Percentiles rank a stretch among this genome's conserved stretches.
Conservation (phyloP, 2,888 invertebrate genomes). For the Caenorhabditis sinica region DNA sequence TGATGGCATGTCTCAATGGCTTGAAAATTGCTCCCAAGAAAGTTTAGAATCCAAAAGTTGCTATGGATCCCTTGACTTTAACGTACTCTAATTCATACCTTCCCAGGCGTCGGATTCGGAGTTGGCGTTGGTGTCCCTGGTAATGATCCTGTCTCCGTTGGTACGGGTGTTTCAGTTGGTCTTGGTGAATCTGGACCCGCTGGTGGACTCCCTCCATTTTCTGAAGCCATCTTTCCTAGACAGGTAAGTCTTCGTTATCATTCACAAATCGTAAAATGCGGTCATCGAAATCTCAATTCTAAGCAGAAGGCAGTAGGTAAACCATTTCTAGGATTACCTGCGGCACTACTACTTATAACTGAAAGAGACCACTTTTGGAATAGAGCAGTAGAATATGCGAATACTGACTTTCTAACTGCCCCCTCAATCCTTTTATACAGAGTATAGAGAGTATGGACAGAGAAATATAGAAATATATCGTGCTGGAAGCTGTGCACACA, state of each 20-base stretch:
- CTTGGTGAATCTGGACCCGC: slow-evolving; percentile 76
- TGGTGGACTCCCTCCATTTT: slow-evolving; percentile 72
- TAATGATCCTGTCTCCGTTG: slow-evolving; percentile 77
- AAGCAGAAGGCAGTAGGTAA: slow-evolving; percentile 72
- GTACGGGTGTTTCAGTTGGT: slow-evolving; percentile 71
- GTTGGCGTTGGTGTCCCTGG: slow-evolving; percentile 75
- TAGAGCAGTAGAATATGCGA: slow-evolving; percentile 10
- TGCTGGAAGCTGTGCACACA: slow-evolving; percentile 65
- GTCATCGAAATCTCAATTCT: slow-evolving; percentile 50
- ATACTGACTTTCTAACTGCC: slow-evolving; percentile 19
- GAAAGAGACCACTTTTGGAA: slow-evolving; percentile 36
- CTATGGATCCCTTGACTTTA: slow-evolving; percentile 23
- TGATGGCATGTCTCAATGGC: too few relatives aligned
- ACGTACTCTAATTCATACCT: not conserved
- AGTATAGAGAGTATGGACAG: slow-evolving; percentile 17
- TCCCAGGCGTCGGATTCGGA: slow-evolving; percentile 76
- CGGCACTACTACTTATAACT: slow-evolving; percentile 73
- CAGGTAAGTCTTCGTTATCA: slow-evolving; percentile 42
- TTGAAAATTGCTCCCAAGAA: too few relatives aligned
- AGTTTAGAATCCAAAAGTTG: not conserved
- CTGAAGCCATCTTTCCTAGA: slow-evolving; percentile 70
- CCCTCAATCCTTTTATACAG: slow-evolving; percentile 41
- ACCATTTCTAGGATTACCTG: slow-evolving; percentile 59
- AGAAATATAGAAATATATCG: slow-evolving; percentile 14
- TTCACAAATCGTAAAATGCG: too few relatives aligned